Conservation (phyloP, 2,113 vertebrate species). For the Saccopteryx leptura region DNA sequence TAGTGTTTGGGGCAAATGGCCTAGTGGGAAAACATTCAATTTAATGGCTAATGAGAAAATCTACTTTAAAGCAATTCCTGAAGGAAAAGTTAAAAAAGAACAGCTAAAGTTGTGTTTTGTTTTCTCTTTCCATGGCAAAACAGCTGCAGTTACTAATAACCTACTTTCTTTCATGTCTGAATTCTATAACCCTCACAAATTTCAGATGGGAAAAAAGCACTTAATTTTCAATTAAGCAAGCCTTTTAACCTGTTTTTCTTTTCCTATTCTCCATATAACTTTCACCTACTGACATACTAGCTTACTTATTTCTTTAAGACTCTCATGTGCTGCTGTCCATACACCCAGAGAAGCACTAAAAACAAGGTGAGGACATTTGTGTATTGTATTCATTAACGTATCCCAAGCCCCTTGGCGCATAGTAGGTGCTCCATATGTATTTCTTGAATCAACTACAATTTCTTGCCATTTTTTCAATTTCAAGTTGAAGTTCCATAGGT, state of each 20-base stretch:
- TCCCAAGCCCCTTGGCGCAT: background rate
- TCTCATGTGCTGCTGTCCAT: background rate
- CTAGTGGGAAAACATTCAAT: conserved; percentile 70
- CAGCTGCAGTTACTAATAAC: background rate
- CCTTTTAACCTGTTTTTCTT: background rate
- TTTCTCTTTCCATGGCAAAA: background rate
- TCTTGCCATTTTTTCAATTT: conserved; percentile 41
- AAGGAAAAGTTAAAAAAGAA: conserved; percentile 59
- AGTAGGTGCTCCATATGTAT: background rate
- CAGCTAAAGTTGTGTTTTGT: background rate
- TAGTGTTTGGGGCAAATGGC: conserved; percentile 44
- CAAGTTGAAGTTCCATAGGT: background rate
- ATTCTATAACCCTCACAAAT: background rate
- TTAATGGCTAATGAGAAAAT: conserved; percentile 74
- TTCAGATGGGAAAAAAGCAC: background rate
- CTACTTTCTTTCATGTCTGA: background rate
- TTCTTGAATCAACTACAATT: background rate
- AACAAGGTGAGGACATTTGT: background rate
- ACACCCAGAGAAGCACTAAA: background rate
- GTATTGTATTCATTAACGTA: background rate
- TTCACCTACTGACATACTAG: background rate
- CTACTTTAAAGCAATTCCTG: conserved; percentile 61
- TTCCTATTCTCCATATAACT: background rate
- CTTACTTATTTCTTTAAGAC: background rate
- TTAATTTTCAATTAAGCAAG: background rate